Conservation (phyloP, 2,797 vertebrate genomes). For the Sitta carolinensis region DNA sequence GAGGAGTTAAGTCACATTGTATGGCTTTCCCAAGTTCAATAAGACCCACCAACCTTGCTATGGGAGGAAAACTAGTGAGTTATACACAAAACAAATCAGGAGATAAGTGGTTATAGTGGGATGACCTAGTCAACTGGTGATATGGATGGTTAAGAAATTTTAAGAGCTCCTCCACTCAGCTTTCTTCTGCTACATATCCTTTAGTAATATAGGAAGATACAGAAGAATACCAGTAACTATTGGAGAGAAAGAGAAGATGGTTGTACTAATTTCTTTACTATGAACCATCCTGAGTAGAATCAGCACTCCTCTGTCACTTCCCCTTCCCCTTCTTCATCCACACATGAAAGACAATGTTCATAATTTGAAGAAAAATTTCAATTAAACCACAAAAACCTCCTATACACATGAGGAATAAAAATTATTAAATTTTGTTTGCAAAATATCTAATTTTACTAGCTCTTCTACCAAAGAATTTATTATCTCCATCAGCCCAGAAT, state of each 20-base stretch:
- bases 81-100: neutral
- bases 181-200: neutral
- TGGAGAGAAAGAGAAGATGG: neutral
- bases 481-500: neutral
- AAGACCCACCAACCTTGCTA: neutral
- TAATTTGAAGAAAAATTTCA: neutral
- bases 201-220: neutral
- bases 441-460: neutral
- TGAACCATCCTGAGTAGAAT: neutral
- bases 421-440: neutral
- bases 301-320: neutral
- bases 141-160: neutral
- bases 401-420: neutral
- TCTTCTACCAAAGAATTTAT: neutral
- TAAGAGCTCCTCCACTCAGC: neutral
- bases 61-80: neutral
- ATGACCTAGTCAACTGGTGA: fast-evolving
- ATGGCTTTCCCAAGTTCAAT: neutral
- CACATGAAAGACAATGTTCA: neutral
- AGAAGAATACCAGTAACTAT: neutral
- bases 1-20: neutral
- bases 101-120: neutral
- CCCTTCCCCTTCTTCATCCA: neutral
- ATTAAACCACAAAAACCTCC: neutral
- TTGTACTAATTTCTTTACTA: neutral